These are phyloP conservation scores for Scaptomyza pallida DNA, from an alignment of 1,140 invertebrate genomes.

Conservation along the genomic window DNA sequence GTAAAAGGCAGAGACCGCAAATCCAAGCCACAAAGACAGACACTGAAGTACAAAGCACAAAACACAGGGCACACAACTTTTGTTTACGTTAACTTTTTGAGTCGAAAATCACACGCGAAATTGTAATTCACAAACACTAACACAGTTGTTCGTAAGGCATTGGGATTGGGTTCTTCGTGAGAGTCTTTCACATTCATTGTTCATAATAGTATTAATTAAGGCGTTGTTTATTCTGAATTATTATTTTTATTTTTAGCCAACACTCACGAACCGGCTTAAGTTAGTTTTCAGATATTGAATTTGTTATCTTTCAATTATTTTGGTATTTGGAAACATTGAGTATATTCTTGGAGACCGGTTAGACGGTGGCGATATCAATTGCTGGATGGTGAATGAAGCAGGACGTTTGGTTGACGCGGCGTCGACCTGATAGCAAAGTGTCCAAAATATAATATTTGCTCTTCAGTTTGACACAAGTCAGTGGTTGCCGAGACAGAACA, in stretches of 20 bases:
- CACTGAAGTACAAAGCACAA: constrained; percentile 10
- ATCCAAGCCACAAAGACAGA: constrained; percentile 8
- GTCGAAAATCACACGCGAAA: constrained; percentile 63
- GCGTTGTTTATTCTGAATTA: constrained; percentile 22
- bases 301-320: constrained; percentile 1
- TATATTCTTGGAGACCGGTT: constrained; percentile 16
- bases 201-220: constrained; percentile 73
- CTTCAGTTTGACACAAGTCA: constrained; percentile 78
- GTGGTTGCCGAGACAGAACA: constrained; percentile 52
- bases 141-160: constrained; percentile 6
- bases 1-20: constrained; percentile 5
- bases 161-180: background rate
- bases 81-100: constrained; percentile 38
- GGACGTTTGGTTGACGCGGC: constrained; percentile 70
- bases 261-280: constrained; percentile 51
- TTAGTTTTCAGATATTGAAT: constrained; percentile 59
- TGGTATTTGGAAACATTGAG: constrained; percentile 32
- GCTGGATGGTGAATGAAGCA: constrained; percentile 48
- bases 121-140: constrained; percentile 68
- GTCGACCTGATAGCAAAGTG: constrained; percentile 80
- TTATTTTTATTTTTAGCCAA: constrained; percentile 47
- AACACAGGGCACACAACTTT: constrained; percentile 37
- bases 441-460: constrained; percentile 83
- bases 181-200: constrained; percentile 36
- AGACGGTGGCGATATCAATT: constrained; percentile 40